phyloP scores from a whole-genome alignment of 2,113 vertebrate genomes.

The Ellobius talpinus region DNA sequence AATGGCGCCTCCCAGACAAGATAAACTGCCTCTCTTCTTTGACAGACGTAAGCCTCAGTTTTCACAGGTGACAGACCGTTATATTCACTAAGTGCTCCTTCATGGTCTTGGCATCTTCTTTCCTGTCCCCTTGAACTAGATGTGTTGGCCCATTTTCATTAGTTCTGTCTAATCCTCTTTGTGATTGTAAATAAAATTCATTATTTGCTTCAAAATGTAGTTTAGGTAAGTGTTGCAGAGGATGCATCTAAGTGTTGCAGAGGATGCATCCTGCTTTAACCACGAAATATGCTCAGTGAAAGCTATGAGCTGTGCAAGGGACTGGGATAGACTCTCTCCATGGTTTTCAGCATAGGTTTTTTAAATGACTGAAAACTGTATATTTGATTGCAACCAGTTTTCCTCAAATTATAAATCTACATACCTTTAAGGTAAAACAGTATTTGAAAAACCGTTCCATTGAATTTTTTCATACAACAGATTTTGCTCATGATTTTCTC shows the following conservation, averaged over 20 bases:
- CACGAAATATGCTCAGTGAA: conserved; percentile 2
- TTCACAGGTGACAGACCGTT: neutral
- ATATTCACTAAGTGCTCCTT: neutral
- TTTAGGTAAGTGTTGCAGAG: conserved; percentile 59
- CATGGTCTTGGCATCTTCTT: neutral
- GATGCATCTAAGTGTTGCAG: conserved; percentile 54
- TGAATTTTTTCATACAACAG: neutral
- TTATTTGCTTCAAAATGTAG: conserved; percentile 32
- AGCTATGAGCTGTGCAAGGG: neutral
- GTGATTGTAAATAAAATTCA: conserved; percentile 55
- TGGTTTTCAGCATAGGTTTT: neutral
- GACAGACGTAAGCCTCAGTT: conserved; percentile 7
- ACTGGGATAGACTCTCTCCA: neutral
- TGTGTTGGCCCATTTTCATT: neutral
- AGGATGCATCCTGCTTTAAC: conserved; percentile 56
- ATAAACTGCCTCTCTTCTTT: conserved; percentile 27
- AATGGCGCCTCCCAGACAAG: conserved; percentile 28
- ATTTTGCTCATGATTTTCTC: neutral
- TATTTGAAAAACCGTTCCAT: neutral
- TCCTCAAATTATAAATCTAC: neutral
- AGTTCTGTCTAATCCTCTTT: conserved; percentile 30
- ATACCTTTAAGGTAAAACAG: neutral
- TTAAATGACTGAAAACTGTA: conserved; percentile 21
- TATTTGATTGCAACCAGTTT: conserved; percentile 28
- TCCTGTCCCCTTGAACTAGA: conserved; percentile 24